Evolutionary conservation across 2,888 invertebrate species (phyloP).

Genomic region (Xestoiulus laeticollis): DNA sequence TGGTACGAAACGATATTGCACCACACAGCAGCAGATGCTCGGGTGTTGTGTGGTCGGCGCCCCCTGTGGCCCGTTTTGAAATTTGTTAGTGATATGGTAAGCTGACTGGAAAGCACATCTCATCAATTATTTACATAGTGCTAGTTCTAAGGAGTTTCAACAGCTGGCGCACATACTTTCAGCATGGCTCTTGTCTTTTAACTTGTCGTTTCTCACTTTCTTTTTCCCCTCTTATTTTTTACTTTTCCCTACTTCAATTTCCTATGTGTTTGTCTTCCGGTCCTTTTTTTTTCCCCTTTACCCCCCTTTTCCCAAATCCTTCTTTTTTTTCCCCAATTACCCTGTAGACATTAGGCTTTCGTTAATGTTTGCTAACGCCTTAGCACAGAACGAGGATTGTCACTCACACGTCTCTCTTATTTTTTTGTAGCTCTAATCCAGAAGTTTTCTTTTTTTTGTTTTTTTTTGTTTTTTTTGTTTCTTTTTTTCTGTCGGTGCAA

Average conservation of each 20-base stretch:
- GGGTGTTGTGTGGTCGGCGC: not conserved
- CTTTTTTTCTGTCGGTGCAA: not conserved
- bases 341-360: not conserved
- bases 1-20: not conserved
- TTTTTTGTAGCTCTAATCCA: not conserved
- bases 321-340: not conserved
- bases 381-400: not conserved
- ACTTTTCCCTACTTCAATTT: not conserved
- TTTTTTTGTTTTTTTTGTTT: not conserved
- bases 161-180: not conserved
- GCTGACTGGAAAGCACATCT: not conserved
- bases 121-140: not conserved
- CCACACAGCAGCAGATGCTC: not conserved
- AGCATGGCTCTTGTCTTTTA: not conserved
- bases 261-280: not conserved
- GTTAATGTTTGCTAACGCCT: not conserved
- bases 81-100: not conserved
- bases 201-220: not conserved
- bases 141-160: not conserved
- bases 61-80: not conserved
- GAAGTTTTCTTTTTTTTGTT: not conserved
- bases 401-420: not conserved
- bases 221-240: not conserved
- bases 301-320: not conserved
- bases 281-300: not conserved